phyloP scores from a whole-genome alignment of 2,113 vertebrate species.

The Trogon surrucura region DNA sequence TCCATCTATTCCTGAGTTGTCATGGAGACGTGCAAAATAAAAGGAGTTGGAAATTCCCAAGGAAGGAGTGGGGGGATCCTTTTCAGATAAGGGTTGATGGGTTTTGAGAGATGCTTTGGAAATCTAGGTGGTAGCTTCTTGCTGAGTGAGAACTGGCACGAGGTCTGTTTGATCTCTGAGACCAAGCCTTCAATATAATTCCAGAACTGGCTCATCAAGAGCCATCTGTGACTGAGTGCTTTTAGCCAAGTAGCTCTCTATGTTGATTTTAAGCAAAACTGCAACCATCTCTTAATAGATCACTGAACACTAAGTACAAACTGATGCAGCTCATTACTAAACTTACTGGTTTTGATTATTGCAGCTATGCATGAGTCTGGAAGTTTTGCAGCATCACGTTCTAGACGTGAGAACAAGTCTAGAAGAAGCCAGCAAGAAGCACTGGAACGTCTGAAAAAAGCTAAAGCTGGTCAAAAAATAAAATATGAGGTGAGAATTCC shows the following conservation, averaged over 20 bases:
- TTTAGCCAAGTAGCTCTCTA: background rate
- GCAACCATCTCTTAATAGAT: background rate
- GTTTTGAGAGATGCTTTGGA: background rate
- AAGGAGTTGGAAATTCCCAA: background rate
- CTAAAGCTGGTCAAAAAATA: slow-evolving; percentile 92
- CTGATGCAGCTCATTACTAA: background rate
- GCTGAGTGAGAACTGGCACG: background rate
- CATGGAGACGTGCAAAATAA: slow-evolving; percentile 53
- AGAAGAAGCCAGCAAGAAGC: slow-evolving; percentile 91
- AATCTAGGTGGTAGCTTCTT: background rate
- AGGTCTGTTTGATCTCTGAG: background rate
- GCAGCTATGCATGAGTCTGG: slow-evolving; percentile 68
- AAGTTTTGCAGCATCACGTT: slow-evolving; percentile 82
- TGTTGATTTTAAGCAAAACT: background rate
- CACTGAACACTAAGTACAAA: background rate
- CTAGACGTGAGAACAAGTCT: slow-evolving; percentile 89
- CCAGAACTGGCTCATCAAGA: background rate
- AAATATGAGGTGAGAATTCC: slow-evolving; percentile 91
- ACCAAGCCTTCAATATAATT: rapidly evolving
- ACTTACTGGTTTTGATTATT: background rate
- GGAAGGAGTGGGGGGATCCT: background rate
- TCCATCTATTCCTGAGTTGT: slow-evolving; percentile 20
- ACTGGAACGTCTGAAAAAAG: slow-evolving; percentile 90
- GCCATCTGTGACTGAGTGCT: background rate
- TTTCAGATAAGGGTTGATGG: background rate